These are phyloP conservation scores for Notiomystis cincta DNA, from an alignment of 2,113 vertebrate genomes.

Conservation along the genomic window DNA sequence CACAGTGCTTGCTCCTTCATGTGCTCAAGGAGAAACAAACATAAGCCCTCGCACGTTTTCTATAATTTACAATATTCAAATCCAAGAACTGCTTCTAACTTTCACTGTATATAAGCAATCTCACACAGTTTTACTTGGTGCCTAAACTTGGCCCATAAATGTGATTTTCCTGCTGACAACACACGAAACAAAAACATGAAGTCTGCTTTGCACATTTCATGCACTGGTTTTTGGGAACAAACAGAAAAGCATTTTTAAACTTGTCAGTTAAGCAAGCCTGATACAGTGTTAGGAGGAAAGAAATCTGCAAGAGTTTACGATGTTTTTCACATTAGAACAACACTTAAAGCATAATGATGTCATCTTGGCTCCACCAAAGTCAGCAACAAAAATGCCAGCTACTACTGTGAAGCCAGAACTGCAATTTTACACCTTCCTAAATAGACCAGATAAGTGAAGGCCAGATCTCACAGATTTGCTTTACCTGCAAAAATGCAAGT, in stretches of 20 bases:
- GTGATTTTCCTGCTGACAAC: not conserved
- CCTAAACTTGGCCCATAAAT: not conserved
- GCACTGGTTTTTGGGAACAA: not conserved
- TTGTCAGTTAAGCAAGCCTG: not conserved
- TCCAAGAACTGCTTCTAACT: conserved; percentile 2
- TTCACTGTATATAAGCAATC: not conserved
- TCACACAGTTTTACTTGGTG: not conserved
- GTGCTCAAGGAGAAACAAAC: not conserved
- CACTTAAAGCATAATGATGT: conserved; percentile 20
- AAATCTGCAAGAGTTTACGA: not conserved
- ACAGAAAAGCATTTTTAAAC: conserved; percentile 3
- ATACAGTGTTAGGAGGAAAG: not conserved
- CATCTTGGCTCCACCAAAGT: conserved; percentile 9
- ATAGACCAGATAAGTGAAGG: not conserved
- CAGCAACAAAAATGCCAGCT: not conserved
- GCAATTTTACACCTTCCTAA: not conserved
- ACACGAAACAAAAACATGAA: not conserved
- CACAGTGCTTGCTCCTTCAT: not conserved
- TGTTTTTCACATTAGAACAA: conserved; percentile 30
- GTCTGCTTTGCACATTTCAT: not conserved
- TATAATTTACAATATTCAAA: not conserved
- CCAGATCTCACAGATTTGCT: not conserved
- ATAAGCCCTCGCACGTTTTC: not conserved
- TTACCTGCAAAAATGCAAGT: not conserved
- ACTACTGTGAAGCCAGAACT: not conserved